Conservation (phyloP, 2,888 invertebrate species). For the Ectropis crepuscularia region DNA sequence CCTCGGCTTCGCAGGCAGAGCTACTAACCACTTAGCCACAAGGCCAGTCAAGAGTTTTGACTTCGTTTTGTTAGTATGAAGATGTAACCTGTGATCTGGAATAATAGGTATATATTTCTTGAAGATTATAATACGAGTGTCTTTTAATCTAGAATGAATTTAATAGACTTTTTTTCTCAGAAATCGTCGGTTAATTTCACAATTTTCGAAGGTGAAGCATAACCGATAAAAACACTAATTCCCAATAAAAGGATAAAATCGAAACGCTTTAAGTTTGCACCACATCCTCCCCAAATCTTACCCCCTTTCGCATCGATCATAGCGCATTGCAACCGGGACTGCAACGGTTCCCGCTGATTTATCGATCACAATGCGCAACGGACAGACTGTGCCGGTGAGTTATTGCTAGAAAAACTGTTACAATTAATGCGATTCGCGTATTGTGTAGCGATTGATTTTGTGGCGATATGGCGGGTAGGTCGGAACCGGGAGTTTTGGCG, state of each 20-base stretch:
- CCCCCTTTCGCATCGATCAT: slow-evolving; percentile 51
- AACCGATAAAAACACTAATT: too few relatives aligned
- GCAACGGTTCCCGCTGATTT: slow-evolving; percentile 66
- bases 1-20: too few relatives aligned
- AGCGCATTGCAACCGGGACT: slow-evolving; percentile 49
- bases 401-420: slow-evolving; percentile 33
- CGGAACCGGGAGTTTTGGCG: neutral
- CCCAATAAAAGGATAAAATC: neutral
- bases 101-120: too few relatives aligned
- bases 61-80: too few relatives aligned
- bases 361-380: slow-evolving; percentile 44
- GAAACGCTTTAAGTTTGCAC: slow-evolving; percentile 14
- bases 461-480: slow-evolving; percentile 3
- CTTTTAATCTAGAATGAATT: too few relatives aligned
- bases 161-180: too few relatives aligned
- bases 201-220: too few relatives aligned
- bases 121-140: too few relatives aligned
- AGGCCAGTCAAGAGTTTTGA: too few relatives aligned
- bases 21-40: too few relatives aligned
- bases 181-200: too few relatives aligned
- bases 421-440: slow-evolving; percentile 21
- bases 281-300: slow-evolving; percentile 6
- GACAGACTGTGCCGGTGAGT: slow-evolving; percentile 35
- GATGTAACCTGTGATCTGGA: too few relatives aligned
- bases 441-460: slow-evolving; percentile 17